Evolutionary conservation across 2,113 vertebrate genomes (phyloP), one percentile per base, ranked within the genome.

Genomic region (Aplodontia rufa): DNA sequence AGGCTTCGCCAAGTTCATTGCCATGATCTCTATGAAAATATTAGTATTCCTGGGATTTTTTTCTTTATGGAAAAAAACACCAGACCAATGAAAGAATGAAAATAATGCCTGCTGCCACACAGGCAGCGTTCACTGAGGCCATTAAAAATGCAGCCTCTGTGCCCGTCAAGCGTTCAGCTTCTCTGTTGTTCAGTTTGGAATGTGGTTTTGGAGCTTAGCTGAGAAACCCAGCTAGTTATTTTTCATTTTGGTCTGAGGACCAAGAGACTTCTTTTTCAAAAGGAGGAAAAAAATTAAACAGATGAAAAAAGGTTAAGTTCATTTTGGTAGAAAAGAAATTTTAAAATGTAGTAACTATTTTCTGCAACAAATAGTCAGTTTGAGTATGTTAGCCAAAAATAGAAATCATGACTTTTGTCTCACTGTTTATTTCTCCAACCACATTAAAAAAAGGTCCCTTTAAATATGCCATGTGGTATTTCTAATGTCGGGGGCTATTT

Each of bases 291-390:
- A n/a, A n/a, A n/a, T n/a, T 55, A 66, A 58, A 69, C 40, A 60
- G 37, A 66, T 75, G 55, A 72, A 82, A 90, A 91, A 91, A 90
- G 53, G 53, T 82, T 96, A 75, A 30, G 47, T 93, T 96, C 86
- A 20, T 92, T 96, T 88, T 78, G 60, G 92, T 93, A 96, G 87
- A 96, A 95, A 45, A 78, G 92, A 96, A 71, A 74, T 95, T 97
- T 98, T 91, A 72, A 96, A 97, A 91, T 88, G 64, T 58, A 94
- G 68, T 87, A 78, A 96, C 92, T 96, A 87, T 96, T 95, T 98
- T 96, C 81, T 94, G 49, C 84, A 82, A 55, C 83, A 96, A 96
- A 95, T 94, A 91, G 82, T 97, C 89, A 93, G 93, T 94, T 88
- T 96, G 89, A 87, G 58, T 92, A 24, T 71, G 91, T 89, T 80